These are phyloP conservation scores for Malurus cyaneus DNA, from an alignment of 2,113 vertebrate genomes.

Conservation along the genomic window DNA sequence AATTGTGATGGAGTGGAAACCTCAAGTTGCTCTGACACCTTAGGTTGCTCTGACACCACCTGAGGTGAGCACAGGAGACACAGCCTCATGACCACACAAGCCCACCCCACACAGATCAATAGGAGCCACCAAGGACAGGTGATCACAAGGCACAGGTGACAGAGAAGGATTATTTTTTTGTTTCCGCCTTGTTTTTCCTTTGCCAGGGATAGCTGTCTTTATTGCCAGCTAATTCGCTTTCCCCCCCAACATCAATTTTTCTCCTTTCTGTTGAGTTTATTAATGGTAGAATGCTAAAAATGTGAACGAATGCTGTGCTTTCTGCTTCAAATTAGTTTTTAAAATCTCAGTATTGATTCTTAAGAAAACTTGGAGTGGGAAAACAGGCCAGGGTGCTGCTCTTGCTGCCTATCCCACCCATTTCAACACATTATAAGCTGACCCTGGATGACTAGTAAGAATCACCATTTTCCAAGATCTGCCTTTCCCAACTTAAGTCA, in stretches of 20 bases:
- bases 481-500: background rate
- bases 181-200: background rate
- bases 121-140: background rate
- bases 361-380: background rate
- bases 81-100: fast-evolving
- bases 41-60: background rate
- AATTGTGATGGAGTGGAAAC: background rate
- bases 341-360: background rate
- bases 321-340: background rate
- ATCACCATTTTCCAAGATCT: background rate
- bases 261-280: background rate
- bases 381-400: background rate
- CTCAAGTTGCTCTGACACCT: background rate
- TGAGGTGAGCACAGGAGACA: background rate
- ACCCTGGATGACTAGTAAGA: background rate
- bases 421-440: background rate
- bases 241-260: background rate
- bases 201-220: background rate
- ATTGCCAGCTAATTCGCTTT: background rate
- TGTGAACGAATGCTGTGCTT: background rate
- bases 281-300: background rate
- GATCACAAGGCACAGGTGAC: background rate
- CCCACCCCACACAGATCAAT: background rate
- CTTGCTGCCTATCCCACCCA: background rate
- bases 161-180: background rate